These are phyloP conservation scores for Sphaeramia orbicularis DNA, from an alignment of 2,797 vertebrate species.

Conservation along the genomic window DNA sequence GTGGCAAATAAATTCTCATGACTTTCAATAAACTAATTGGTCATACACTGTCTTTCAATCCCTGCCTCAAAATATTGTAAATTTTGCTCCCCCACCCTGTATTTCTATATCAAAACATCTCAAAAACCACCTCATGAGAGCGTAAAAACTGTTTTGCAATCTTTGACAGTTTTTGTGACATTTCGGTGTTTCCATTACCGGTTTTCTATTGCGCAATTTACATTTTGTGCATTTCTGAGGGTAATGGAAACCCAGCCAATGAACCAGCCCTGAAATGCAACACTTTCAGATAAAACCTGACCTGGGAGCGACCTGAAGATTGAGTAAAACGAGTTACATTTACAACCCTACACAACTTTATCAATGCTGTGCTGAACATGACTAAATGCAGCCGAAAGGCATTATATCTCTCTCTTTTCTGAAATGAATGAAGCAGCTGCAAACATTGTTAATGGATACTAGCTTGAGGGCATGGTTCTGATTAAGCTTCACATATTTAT, in stretches of 20 bases:
- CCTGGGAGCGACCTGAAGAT: neutral
- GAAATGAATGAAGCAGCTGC: slow-evolving; percentile 3
- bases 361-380: neutral
- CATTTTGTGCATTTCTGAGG: no score
- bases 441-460: slow-evolving; percentile 14
- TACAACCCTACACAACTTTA: neutral
- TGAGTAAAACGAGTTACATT: neutral
- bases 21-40: no score
- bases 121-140: no score
- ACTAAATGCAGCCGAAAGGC: slow-evolving; percentile 9
- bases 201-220: no score
- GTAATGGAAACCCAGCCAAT: neutral
- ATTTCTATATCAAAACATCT: no score
- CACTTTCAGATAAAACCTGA: slow-evolving; percentile 1
- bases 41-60: no score
- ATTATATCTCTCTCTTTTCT: neutral
- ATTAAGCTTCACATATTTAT: slow-evolving; percentile 35
- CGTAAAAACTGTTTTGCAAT: no score
- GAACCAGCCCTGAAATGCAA: neutral
- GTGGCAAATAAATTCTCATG: no score
- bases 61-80: no score
- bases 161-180: no score
- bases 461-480: slow-evolving; percentile 14
- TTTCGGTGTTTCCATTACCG: no score
- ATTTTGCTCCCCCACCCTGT: no score